Evolutionary conservation across 2,797 vertebrate genomes (phyloP), one percentile per base, ranked within the genome.

Genomic region (Myripristis jacobus): DNA sequence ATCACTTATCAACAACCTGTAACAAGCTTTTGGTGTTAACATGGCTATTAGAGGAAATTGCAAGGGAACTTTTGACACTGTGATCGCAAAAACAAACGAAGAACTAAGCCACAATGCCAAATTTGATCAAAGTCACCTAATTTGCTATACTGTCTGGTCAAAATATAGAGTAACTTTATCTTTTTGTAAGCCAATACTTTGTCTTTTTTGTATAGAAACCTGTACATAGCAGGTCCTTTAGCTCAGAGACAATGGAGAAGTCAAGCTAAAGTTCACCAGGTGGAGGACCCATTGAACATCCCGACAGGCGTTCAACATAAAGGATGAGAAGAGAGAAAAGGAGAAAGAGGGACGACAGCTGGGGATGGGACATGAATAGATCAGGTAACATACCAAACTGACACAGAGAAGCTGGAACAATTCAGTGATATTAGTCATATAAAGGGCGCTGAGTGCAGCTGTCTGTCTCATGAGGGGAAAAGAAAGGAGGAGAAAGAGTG

Each of bases 171-270:
- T 21, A n/a, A 75, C 57, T 27, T 3, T 6, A 4, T 16, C 18
- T 25, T 36, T 68, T 67, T 78, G 87, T 78, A 83, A 87, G 61
- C 34, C 16, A 61, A 86, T 77, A 58, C 81, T 50, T 63, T 71
- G 43, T 4, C 43, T 79, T 19, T 22, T 54, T 41, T 13, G 34
- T 62, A 51, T 63, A 12, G 57, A 84, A 79, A 31, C 29, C 51
- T 44, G 53, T 24, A 54, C 58, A 65, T 8, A 31, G 54, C 43
- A 50, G 56, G 13, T 13, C 56, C 75, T 70, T 47, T 25, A 47
- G 4, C 7, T 1, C 58, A 60, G 43, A 57, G 1, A 89, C 65
- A 86, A 86, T 56, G 48, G 21, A 75, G 55, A 64, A 27, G 53
- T 79, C 61, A 61, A 53, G 72, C 10, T 44, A 71, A 73, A 85